These are phyloP conservation scores for Apistogramma diplotaenia DNA, from an alignment of 2,113 vertebrate species.

Conservation along the genomic window DNA sequence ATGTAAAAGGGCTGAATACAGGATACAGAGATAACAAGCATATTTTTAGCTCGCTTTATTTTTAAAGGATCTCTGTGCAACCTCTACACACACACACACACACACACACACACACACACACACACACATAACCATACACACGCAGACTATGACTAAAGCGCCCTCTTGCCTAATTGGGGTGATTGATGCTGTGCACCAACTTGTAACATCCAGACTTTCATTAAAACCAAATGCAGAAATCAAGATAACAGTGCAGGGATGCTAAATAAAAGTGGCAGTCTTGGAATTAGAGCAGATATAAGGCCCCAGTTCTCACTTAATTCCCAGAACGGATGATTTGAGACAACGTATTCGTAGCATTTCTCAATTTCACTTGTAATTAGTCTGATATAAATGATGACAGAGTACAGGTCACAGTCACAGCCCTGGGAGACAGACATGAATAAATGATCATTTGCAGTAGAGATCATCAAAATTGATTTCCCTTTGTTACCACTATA, in stretches of 20 bases:
- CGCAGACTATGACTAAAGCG: slow-evolving; percentile 3
- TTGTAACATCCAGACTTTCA: slow-evolving; percentile 59
- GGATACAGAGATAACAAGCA: background rate
- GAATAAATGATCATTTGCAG: background rate
- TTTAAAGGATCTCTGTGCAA: background rate
- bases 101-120: background rate
- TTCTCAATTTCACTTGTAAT: slow-evolving; percentile 12
- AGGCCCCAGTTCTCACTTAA: slow-evolving; percentile 58
- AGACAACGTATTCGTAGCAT: background rate
- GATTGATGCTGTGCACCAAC: slow-evolving; percentile 63
- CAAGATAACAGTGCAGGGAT: slow-evolving; percentile 49
- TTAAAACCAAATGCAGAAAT: slow-evolving; percentile 61
- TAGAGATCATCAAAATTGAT: background rate
- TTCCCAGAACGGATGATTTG: slow-evolving; percentile 46
- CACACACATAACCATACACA: slow-evolving; percentile 13
- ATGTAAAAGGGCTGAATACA: background rate
- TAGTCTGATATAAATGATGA: slow-evolving; percentile 3
- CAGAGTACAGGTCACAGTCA: background rate
- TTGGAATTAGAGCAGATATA: slow-evolving; percentile 70
- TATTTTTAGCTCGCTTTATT: slow-evolving; percentile 11
- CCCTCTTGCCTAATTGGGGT: slow-evolving; percentile 57
- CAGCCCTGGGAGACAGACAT: background rate
- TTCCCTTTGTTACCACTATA: background rate
- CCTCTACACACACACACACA: background rate
- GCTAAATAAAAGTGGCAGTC: slow-evolving; percentile 66